Base-by-base conservation (phyloP, 2,888 invertebrate genomes). In the Caenorhabditis drosophilae region DNA sequence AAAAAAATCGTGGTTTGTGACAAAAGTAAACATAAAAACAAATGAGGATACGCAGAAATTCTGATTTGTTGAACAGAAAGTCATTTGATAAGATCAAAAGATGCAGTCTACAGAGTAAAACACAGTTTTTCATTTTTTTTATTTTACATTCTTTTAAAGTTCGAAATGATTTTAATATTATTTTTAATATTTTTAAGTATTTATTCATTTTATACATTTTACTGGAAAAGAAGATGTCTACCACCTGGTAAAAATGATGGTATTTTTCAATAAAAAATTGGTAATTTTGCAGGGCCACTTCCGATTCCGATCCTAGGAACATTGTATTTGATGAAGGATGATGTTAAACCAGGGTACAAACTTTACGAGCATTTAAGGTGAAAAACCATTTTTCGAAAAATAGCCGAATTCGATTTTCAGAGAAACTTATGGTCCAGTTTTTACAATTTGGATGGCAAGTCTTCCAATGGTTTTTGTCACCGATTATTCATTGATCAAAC, bases 251-350 rank as follows among this genome's bases (percentile, higher is more conserved):
- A 27, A 20, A 11, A n/a, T 16, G 15, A 31, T 25, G n/a, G 12
- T 25, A 20, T 41, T 40, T 48, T 6, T 40, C 15, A 4, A 6
- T 36, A 9, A 11, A 23, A 52, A 22, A 44, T 4, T 44, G 16
- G 26, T 34, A 41, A 31, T 44, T 23, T 41, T 59, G n/a, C 46
- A 60, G 66, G 66, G 11, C 67, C 67, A 1, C 46, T 45, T 16
- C 67, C 67, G 9, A 47, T 67, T 2, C 67, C 62, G 3, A 1
- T 67, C 4, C 25, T 67, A 26, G 67, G 67, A 47, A 60, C 57
- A 27, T n/a, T 67, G 22, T 26, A 57, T 22, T 18, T 66, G 18
- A 50, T 61, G 44, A 55, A 44, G 2, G 38, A 53, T 18, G 46
- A 50, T 9, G 36, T 49, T 1, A 54, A 51, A 25, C 67, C 61